Evolutionary conservation across 2,113 vertebrate genomes (phyloP).

Genomic region (Melanerpes formicivorus): DNA sequence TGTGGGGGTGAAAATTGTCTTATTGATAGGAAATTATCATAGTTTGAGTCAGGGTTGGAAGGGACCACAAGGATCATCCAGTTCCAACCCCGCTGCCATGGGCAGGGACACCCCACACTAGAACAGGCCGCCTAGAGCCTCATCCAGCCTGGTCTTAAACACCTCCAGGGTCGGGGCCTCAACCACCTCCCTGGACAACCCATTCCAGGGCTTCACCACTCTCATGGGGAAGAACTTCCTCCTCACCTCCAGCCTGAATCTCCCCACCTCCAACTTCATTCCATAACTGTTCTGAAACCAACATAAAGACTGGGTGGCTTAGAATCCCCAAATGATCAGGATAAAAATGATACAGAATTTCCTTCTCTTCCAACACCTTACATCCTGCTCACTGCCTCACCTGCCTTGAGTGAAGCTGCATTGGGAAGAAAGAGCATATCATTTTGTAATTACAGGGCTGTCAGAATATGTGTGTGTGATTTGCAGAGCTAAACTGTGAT

Average conservation of each 20-base stretch:
- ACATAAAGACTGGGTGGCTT: background rate
- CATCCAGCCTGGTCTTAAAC: too few relatives aligned
- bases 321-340: background rate
- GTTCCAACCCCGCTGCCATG: too few relatives aligned
- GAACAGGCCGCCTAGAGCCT: too few relatives aligned
- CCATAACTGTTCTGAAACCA: background rate
- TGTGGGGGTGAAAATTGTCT: background rate
- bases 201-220: too few relatives aligned
- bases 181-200: too few relatives aligned
- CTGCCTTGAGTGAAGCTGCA: background rate
- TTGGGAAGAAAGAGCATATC: background rate
- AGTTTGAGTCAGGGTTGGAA: too few relatives aligned
- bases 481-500: background rate
- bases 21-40: background rate
- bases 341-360: background rate
- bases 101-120: too few relatives aligned
- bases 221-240: too few relatives aligned
- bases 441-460: background rate
- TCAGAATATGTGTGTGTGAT: background rate
- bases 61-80: too few relatives aligned
- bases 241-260: too few relatives aligned
- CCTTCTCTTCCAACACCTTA: background rate
- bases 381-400: background rate
- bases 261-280: too few relatives aligned
- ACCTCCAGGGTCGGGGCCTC: too few relatives aligned